Base-by-base conservation (phyloP, 2,113 vertebrate species). In the Nibea coibor region DNA sequence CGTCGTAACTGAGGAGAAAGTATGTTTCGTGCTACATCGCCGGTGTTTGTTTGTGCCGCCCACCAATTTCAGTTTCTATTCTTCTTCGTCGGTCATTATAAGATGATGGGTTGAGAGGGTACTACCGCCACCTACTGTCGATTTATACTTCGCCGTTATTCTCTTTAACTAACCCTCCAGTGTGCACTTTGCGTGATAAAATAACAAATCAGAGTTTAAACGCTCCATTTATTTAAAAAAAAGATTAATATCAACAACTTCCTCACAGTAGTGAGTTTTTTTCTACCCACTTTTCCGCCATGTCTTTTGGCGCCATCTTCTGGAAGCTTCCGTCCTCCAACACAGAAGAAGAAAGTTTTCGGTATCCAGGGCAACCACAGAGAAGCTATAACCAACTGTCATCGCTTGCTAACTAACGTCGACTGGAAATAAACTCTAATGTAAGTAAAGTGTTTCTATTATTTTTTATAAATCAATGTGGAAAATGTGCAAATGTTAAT, bases 21-120 rank as follows among this genome's bases (percentile, higher is more conserved):
- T 8, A 24, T 31, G 1, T 16, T 57, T 11, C 5, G 2, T 7
- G 43, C 12, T 45, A 5, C 47, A 65, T 58, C n/a, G 2, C 5
- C 12, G 6, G 19, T 2, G 14, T 72, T 65, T 69, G 24, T 72
- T 82, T 66, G 72, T 85, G 72, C 82, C 84, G 86, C 91, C 89
- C 66, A 79, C 73, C 6, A 8, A 50, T 3, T 69, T 28, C 15
- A 31, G 19, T 19, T 45, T 22, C 0, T 68, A 73, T 88, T 88
- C 91, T 90, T 86, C 86, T 31, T 28, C 31, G 8, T 50, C 20
- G 24, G 0, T 20, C 15, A 16, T 8, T 35, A 35, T 6, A 35
- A 1, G 12, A 24, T 43, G 2, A 0, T 3, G 39, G 7, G 0
- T 45, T 64, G 17, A 1, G 2, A 0, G 2, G 4, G 2, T 0